Base-by-base conservation (phyloP, 2,113 vertebrate genomes). In the Barnardius zonarius region DNA sequence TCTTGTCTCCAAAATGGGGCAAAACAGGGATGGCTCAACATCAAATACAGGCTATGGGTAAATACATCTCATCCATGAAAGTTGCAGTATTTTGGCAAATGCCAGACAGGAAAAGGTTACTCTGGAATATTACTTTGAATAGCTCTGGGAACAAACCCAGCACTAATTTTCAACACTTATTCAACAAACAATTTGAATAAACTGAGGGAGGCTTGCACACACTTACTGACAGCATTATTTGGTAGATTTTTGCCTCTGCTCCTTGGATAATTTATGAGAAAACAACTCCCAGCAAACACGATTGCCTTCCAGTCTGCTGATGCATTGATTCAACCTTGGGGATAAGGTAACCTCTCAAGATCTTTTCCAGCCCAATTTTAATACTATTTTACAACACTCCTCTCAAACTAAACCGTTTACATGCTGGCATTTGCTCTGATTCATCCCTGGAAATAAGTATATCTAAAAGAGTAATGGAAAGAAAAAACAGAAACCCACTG, bases 101-200 rank as follows among this genome's bases (percentile, higher is more conserved):
- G 44, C 57, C 74, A 91, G 82, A 74, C 62, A 2, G 0, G 52
- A 78, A 91, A 91, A 92, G 52, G 48, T 72, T 93, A 63, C 54
- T 88, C 48, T 79, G 57, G 30, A 91, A 79, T 89, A 91, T 37
- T 78, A 82, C 6, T 91, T 62, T 64, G 73, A 95, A 95, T 73
- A 55, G 84, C 52, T 92, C 93, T 91, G 84, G 86, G 91, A 95
- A 93, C 48, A 89, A 95, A 76, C 52, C 77, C 93, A 95, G 63
- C 74, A 85, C 48, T 89, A 75, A 92, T 95, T 95, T 91, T 79
- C 89, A 79, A 82, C 86, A 91, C 37, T 87, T 91, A 95, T 11
- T 92, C 66, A 87, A 78, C 81, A 93, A 95, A 73, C 1, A 0
- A 84, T 89, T 84, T 89, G 52, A 89, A 92, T 87, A 79, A 97